phyloP scores from a whole-genome alignment of 2,888 invertebrate genomes.

The Salpingus planirostris region DNA sequence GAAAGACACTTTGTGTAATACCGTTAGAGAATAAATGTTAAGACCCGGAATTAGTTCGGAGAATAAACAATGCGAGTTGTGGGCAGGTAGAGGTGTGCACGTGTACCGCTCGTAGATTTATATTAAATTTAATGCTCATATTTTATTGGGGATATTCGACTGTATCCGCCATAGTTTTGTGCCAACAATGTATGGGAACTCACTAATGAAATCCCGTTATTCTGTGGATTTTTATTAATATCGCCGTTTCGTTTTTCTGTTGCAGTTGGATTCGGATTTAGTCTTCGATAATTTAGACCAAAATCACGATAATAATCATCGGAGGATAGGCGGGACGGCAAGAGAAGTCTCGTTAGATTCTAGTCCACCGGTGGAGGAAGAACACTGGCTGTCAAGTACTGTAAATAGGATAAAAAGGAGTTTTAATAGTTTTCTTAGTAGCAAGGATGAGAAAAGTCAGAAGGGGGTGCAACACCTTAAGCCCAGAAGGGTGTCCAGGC shows the following conservation, averaged over 20 bases:
- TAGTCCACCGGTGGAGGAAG: constrained; percentile 30
- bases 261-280: constrained; percentile 40
- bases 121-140: too few relatives aligned
- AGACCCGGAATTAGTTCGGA: too few relatives aligned
- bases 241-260: constrained; percentile 15
- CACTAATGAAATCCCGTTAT: too few relatives aligned
- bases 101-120: too few relatives aligned
- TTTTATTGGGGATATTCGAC: too few relatives aligned
- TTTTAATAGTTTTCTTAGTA: constrained; percentile 24
- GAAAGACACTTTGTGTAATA: too few relatives aligned
- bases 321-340: constrained; percentile 23
- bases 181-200: too few relatives aligned
- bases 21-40: too few relatives aligned
- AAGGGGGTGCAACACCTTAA: constrained; percentile 6
- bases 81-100: too few relatives aligned
- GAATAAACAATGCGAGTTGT: too few relatives aligned
- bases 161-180: too few relatives aligned
- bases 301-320: constrained; percentile 21
- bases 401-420: constrained; percentile 41
- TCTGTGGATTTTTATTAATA: neutral
- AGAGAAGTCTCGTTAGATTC: constrained; percentile 21
- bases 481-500: constrained; percentile 7
- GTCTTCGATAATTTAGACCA: constrained; percentile 38
- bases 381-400: constrained; percentile 34
- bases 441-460: constrained; percentile 12